Base-by-base conservation (phyloP, 2,888 invertebrate genomes). In the Drosophila quasianomalipes region DNA sequence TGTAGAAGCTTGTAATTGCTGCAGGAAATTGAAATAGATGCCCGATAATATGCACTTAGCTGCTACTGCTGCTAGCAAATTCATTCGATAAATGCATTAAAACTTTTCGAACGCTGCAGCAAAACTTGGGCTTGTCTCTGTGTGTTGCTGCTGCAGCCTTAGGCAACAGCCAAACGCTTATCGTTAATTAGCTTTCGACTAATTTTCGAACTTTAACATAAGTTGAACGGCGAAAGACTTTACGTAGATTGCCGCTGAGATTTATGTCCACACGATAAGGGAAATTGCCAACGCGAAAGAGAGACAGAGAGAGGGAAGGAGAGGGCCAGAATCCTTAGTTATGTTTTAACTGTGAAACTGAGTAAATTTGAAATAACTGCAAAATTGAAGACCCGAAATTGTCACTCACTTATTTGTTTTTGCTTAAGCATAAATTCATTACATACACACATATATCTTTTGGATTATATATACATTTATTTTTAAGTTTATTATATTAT, bases 1-100 rank as follows among this genome's bases (percentile, higher is more conserved):
- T 22, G 58, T 58, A 39, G 63, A 66, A 28, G 67, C 58, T 73
- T 81, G 84, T 85, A 86, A 89, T 89, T 86, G 82, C 85, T 77
- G 74, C 72, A 79, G 88, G 88, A 89, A 86, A 86, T 87, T 89
- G 89, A 89, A 89, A 89, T 86, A 86, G 89, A 86, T 89, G 88
- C 88, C 85, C 85, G 89, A 86, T 89, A 86, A 89, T 89, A 86
- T 81, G 85, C 89, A 86, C 85, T 86, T 87, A 74, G 74, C 55
- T 44, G 6, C 16, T 47, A 9, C 19, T 35, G 39, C 39, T 35
- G 78, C 53, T 52, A 57, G 74, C 68, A 82, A 70, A 79, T 87
- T 75, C 85, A 87, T 82, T 89, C 85, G 85, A 89, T 86, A 86
- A 85, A 89, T 81, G 85, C 90, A 86, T 89, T 89, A 87, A 89